Conservation (phyloP, 2,888 invertebrate genomes). For the Therioaphis trifolii region DNA sequence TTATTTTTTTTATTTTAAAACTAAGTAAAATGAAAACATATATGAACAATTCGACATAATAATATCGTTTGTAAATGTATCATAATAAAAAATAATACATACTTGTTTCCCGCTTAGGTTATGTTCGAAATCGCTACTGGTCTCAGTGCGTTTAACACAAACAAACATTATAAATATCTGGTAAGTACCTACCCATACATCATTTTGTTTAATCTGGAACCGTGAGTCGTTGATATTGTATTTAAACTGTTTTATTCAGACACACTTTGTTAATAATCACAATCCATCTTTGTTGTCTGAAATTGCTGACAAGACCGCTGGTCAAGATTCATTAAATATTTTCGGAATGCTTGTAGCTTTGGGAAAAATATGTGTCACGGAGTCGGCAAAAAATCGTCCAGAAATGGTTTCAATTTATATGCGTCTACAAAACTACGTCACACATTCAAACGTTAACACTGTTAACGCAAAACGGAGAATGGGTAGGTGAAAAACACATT, state of each 20-base stretch:
- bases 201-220: background rate
- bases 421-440: slow-evolving; percentile 9
- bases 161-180: slow-evolving; percentile 69
- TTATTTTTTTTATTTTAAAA: too few relatives aligned
- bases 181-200: slow-evolving; percentile 64
- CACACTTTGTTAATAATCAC: slow-evolving; percentile 73
- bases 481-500: too few relatives aligned
- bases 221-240: background rate
- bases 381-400: slow-evolving; percentile 76
- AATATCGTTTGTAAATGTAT: too few relatives aligned
- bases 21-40: too few relatives aligned
- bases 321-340: slow-evolving; percentile 70
- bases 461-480: background rate
- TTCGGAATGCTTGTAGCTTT: slow-evolving; percentile 75
- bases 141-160: slow-evolving; percentile 75
- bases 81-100: too few relatives aligned
- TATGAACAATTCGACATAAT: too few relatives aligned
- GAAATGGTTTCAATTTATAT: slow-evolving; percentile 77
- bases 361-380: slow-evolving; percentile 78
- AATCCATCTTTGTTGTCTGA: slow-evolving; percentile 68
- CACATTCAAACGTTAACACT: background rate
- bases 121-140: slow-evolving; percentile 86
- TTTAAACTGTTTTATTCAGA: slow-evolving; percentile 68
- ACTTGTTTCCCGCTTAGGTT: slow-evolving; percentile 70
- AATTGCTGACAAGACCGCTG: slow-evolving; percentile 71